Percentiles rank a stretch among this genome's conserved stretches.
These are phyloP conservation scores for Seison nebaliae DNA, from an alignment of 1,140 invertebrate genomes.

Conservation along the genomic window DNA sequence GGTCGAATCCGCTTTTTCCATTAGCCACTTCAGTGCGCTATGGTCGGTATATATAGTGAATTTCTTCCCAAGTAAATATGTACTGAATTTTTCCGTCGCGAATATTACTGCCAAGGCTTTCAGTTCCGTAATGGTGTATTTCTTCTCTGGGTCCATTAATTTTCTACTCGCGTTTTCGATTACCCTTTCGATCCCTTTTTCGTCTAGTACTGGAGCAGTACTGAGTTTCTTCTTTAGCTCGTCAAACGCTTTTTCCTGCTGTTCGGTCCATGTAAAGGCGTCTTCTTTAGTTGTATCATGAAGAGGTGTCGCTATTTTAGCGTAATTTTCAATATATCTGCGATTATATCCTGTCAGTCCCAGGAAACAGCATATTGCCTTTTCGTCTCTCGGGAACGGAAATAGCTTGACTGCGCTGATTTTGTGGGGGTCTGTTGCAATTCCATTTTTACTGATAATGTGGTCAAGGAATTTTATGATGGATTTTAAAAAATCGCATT, in stretches of 20 bases:
- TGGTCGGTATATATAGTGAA: too few species aligned
- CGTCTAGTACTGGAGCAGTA: too few species aligned
- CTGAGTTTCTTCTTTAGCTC: conserved; percentile 12
- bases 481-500: conserved; percentile 20
- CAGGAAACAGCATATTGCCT: conserved; percentile 15
- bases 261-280: conserved; percentile 1
- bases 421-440: conserved; percentile 14
- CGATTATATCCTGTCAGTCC: conserved; percentile 13
- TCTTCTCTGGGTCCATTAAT: too few species aligned
- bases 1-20: too few species aligned
- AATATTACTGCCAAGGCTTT: too few species aligned
- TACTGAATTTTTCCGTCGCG: too few species aligned
- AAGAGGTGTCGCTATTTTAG: conserved; percentile 11
- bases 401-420: conserved; percentile 13
- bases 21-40: too few species aligned
- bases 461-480: conserved; percentile 14
- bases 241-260: conserved; percentile 10
- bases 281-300: conserved; percentile 16
- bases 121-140: too few species aligned
- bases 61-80: too few species aligned
- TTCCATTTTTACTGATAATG: conserved; percentile 11
- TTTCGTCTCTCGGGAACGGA: conserved; percentile 15
- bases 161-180: too few species aligned
- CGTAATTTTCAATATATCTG: conserved; percentile 14
- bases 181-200: too few species aligned